phyloP scores from a whole-genome alignment of 1,140 invertebrate genomes.

The Neelides sp. region DNA sequence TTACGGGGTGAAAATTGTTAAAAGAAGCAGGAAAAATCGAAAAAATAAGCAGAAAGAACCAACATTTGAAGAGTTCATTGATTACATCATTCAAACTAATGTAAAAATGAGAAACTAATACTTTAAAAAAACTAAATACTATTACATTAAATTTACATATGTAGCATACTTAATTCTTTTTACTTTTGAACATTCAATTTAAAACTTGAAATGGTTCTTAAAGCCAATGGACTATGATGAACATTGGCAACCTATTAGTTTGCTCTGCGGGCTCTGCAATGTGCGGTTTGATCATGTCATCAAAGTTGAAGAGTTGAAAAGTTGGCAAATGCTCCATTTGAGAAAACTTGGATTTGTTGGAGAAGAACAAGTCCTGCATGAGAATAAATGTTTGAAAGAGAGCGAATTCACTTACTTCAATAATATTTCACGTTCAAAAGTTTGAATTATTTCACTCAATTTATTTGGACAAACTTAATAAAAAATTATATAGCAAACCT shows the following conservation, averaged over 20 bases:
- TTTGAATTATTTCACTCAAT: slow-evolving; percentile 5
- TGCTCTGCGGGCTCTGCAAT: slow-evolving; percentile 19
- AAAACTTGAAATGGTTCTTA: neutral
- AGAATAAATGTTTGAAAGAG: neutral
- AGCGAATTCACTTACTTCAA: slow-evolving; percentile 8
- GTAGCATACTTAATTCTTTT: slow-evolving; percentile 1
- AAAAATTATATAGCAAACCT: neutral
- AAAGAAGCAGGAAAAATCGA: slow-evolving; percentile 14
- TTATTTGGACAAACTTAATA: too few species aligned
- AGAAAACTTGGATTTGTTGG: slow-evolving; percentile 3
- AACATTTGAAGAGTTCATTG: slow-evolving; percentile 27
- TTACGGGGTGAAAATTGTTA: slow-evolving; percentile 20
- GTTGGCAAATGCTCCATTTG: neutral
- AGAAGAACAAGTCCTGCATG: slow-evolving; percentile 1
- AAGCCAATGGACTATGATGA: slow-evolving; percentile 23
- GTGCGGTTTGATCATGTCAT: slow-evolving; percentile 19
- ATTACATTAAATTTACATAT: neutral
- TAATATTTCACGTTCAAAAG: slow-evolving; percentile 16
- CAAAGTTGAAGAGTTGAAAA: slow-evolving; percentile 15
- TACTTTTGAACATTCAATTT: neutral
- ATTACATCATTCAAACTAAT: slow-evolving; percentile 22
- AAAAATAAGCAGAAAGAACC: slow-evolving; percentile 24
- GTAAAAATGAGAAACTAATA: slow-evolving; percentile 11
- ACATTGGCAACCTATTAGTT: slow-evolving; percentile 26
- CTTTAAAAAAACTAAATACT: neutral